A percentile compares a stretch with the other conserved stretches of the same genome.
phyloP scores from a whole-genome alignment of 2,888 invertebrate species.

The Drosophila helvetica region DNA sequence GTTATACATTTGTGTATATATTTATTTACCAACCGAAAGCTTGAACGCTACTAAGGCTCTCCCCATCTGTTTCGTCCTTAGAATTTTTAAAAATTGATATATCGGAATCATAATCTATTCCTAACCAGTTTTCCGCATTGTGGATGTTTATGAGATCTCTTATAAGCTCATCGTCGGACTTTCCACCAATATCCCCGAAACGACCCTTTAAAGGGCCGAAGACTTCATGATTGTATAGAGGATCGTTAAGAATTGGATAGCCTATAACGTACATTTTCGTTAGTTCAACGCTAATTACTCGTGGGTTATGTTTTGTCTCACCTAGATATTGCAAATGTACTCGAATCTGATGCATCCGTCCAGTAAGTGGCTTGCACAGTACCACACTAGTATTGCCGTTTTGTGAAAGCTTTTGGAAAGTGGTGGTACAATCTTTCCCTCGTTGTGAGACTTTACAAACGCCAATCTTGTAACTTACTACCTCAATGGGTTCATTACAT shows the following conservation, averaged over 20 bases:
- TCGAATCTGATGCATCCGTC: constrained; percentile 98
- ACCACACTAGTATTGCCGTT: constrained; percentile 96
- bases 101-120: constrained; percentile 94
- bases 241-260: constrained; percentile 98
- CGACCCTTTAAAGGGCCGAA: constrained; percentile 97
- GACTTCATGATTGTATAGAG: constrained; percentile 97
- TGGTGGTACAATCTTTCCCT: constrained; percentile 95
- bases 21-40: constrained; percentile 54
- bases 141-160: constrained; percentile 95
- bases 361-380: constrained; percentile 95
- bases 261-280: constrained; percentile 86
- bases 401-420: constrained; percentile 93
- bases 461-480: constrained; percentile 96
- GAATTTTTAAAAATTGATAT: constrained; percentile 90
- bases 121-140: constrained; percentile 97
- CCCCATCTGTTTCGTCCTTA: constrained; percentile 87
- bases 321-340: constrained; percentile 99
- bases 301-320: constrained; percentile 76
- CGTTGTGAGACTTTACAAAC: constrained; percentile 95
- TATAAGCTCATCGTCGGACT: constrained; percentile 94
- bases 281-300: not conserved
- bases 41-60: constrained; percentile 71
- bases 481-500: constrained; percentile 95
- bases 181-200: constrained; percentile 93
- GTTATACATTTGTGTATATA: not conserved